A percentile compares a stretch with the other conserved stretches of the same genome.
phyloP scores from a whole-genome alignment of 2,797 vertebrate species.

The Lepus townsendii region DNA sequence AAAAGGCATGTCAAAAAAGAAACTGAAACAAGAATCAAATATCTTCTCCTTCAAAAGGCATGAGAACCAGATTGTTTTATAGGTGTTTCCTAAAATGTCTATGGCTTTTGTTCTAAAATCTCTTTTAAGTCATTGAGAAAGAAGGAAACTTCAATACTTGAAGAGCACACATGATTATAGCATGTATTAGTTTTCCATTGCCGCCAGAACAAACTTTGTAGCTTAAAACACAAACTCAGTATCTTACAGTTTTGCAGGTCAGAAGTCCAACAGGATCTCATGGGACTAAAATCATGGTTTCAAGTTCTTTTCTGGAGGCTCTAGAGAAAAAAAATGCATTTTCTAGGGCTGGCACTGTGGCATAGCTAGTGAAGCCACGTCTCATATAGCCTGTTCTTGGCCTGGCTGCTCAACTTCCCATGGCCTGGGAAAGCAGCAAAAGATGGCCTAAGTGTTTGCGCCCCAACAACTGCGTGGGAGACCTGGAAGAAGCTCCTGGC shows the following conservation, averaged over 20 bases:
- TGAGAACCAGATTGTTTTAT: neutral
- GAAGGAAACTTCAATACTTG: slow-evolving; percentile 4
- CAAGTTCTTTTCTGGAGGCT: neutral
- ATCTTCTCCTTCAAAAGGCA: neutral
- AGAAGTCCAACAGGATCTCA: neutral
- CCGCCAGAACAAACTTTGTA: neutral
- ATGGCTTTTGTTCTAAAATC: neutral
- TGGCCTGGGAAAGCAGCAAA: too few relatives aligned
- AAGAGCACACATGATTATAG: neutral
- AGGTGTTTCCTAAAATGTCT: neutral
- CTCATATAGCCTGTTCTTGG: too few relatives aligned
- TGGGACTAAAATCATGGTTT: neutral
- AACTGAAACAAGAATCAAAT: neutral
- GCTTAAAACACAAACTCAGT: neutral
- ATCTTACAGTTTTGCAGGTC: neutral
- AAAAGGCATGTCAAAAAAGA: neutral
- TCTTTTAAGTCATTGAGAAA: neutral
- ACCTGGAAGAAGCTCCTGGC: too few relatives aligned
- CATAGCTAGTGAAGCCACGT: too few relatives aligned
- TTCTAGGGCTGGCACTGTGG: too few relatives aligned
- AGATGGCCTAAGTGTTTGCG: too few relatives aligned
- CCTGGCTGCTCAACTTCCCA: too few relatives aligned
- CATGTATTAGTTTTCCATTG: neutral
- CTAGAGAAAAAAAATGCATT: too few relatives aligned
- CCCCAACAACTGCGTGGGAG: too few relatives aligned